Percentiles rank a stretch among this genome's conserved stretches.
phyloP scores from a whole-genome alignment of 2,113 vertebrate species.

The Echinops telfairi region DNA sequence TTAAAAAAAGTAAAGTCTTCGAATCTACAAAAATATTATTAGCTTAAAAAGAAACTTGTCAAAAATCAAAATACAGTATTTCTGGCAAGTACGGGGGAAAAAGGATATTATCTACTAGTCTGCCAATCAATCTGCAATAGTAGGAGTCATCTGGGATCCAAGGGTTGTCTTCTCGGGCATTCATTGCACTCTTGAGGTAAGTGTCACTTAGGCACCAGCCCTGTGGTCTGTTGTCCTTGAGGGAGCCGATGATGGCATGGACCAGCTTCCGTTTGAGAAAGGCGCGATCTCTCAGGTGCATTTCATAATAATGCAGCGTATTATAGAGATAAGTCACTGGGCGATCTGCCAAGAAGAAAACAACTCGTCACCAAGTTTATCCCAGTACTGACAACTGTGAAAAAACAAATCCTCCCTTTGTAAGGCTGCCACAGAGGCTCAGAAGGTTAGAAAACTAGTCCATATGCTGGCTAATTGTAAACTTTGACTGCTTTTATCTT shows the following conservation, averaged over 20 bases:
- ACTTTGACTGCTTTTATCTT: conserved; percentile 34
- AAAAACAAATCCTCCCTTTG: background rate
- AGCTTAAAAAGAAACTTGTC: background rate
- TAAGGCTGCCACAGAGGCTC: conserved; percentile 36
- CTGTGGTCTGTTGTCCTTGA: conserved; percentile 96
- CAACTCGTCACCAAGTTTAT: background rate
- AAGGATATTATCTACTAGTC: conserved; percentile 99
- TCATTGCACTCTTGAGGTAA: conserved; percentile 97
- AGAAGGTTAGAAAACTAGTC: conserved; percentile 28
- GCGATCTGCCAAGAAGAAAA: conserved; percentile 90
- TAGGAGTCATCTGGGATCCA: conserved; percentile 99
- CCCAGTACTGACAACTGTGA: conserved; percentile 30
- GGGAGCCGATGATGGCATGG: conserved; percentile 97
- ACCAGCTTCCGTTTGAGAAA: conserved; percentile 98
- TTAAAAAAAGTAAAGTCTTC: background rate
- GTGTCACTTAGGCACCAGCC: conserved; percentile 99
- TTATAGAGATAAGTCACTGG: conserved; percentile 99
- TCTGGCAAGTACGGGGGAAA: background rate
- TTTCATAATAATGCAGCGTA: conserved; percentile 98
- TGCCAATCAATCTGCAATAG: conserved; percentile 98
- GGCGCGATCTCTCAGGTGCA: conserved; percentile 94
- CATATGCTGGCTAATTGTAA: background rate
- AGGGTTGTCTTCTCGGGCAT: conserved; percentile 94
- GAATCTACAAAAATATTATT: conserved; percentile 45
- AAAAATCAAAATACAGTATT: conserved; percentile 36